A percentile compares a stretch with the other conserved stretches of the same genome.
Conservation (phyloP, 1,140 invertebrate species). For the Dendroctonus ponderosae region DNA sequence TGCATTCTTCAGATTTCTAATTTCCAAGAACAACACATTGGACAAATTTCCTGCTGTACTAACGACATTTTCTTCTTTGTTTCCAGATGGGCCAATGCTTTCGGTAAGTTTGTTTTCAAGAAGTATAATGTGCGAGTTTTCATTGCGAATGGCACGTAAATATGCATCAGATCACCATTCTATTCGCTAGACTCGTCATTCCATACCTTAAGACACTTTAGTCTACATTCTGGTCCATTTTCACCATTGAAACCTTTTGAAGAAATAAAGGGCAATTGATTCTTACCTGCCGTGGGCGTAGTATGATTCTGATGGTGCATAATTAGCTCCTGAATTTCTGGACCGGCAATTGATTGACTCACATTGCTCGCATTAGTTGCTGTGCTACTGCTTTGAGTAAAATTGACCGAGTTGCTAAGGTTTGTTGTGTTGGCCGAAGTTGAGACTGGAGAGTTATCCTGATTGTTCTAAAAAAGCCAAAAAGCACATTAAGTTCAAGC, state of each 20-base stretch:
- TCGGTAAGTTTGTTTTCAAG: no score
- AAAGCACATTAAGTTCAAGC: background rate
- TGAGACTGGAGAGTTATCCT: conserved; percentile 31
- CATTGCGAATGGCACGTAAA: no score
- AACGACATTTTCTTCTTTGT: no score
- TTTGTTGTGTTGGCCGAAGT: conserved; percentile 27
- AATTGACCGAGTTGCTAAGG: conserved; percentile 38
- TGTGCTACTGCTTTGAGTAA: conserved; percentile 38
- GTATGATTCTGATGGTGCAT: conserved; percentile 50
- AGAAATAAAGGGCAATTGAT: background rate
- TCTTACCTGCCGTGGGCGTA: conserved; percentile 36
- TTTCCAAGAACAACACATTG: no score
- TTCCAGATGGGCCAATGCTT: no score
- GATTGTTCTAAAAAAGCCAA: conserved; percentile 24
- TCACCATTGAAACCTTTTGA: background rate
- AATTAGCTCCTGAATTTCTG: conserved; percentile 49
- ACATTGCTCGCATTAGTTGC: conserved; percentile 35
- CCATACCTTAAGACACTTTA: no score
- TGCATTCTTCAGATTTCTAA: no score
- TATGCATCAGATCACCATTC: no score
- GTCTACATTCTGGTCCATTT: no score
- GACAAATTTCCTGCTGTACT: no score
- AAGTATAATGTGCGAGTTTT: no score
- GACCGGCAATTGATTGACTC: conserved; percentile 43
- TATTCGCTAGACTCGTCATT: no score